Base-by-base conservation (phyloP, 2,113 vertebrate species). In the Chrysemys picta region DNA sequence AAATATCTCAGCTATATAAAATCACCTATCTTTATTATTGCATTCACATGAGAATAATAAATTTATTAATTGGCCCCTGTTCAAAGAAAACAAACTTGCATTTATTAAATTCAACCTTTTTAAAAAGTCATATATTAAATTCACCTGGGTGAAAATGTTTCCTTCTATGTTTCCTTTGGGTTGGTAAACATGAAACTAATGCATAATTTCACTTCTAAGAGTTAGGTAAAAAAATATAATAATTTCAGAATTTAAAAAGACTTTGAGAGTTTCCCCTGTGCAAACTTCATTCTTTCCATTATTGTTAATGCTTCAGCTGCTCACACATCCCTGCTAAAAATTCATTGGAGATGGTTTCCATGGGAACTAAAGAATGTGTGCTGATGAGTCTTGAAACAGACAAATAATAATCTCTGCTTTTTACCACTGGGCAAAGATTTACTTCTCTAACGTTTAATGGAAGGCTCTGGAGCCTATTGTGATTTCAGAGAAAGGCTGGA, bases 271-370 rank as follows among this genome's bases (percentile, higher is more conserved):
- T 96, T 79, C 79, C 88, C 14, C 56, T 95, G 87, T 65, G 94
- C 75, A 95, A 97, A 96, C 76, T 93, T 94, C 90, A 94, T 96
- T 96, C 89, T 96, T 82, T 94, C 85, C 85, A 78, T 95, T 97
- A 97, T 83, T 93, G 87, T 82, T 72, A 4, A 83, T 54, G 96
- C 98, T 97, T 97, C 89, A 94, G 62, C 96, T 94, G 91, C 57
- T 8, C 65, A 87, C 91, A 86, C 75, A 96, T 88, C 94, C 91
- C 94, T 76, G 95, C 93, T 98, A 88, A 90, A 97, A 96, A 91
- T 97, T 96, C 97, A 96, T 91, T 94, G 75, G 91, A 94, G 82
- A 96, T 83, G 53, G 97, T 98, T 98, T 97, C 98, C 97, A 98
- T 98, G 96, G 98, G 90, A 98, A 98, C 97, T 57, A 82, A 93